phyloP scores from a whole-genome alignment of 2,797 vertebrate genomes.

The Oreochromis grahami region DNA sequence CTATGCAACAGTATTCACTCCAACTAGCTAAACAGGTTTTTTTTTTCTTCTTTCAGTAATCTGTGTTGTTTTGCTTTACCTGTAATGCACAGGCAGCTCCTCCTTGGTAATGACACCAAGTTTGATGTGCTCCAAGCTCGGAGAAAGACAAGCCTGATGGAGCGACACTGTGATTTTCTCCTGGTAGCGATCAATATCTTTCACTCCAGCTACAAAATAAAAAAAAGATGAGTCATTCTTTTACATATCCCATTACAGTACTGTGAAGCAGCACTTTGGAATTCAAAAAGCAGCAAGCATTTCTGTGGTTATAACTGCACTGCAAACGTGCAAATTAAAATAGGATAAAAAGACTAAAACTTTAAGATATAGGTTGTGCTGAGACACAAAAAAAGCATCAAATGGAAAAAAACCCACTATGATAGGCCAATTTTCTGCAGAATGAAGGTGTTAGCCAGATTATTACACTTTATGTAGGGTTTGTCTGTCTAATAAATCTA shows the following conservation, averaged over 20 bases:
- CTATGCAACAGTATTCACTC: not conserved
- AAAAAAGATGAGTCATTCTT: not conserved
- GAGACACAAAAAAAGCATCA: not conserved
- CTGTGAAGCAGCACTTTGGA: not conserved
- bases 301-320: not conserved
- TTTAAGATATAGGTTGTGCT: not conserved
- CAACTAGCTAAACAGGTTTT: not conserved
- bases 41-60: not conserved
- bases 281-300: not conserved
- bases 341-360: not conserved
- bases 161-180: slow-evolving; percentile 92
- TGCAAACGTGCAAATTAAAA: not conserved
- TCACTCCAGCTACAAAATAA: slow-evolving; percentile 81
- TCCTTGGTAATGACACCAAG: slow-evolving; percentile 89
- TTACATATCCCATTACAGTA: not conserved
- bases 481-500: not conserved
- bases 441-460: not conserved
- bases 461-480: not conserved
- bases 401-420: not conserved
- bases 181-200: slow-evolving; percentile 94
- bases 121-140: slow-evolving; percentile 78
- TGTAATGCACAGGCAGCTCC: slow-evolving; percentile 90
- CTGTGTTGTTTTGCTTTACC: slow-evolving; percentile 63
- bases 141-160: slow-evolving; percentile 80
- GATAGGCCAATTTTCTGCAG: not conserved